Evolutionary conservation across 2,888 invertebrate species (phyloP).

Genomic region (Leptinotarsa rubiginosa): DNA sequence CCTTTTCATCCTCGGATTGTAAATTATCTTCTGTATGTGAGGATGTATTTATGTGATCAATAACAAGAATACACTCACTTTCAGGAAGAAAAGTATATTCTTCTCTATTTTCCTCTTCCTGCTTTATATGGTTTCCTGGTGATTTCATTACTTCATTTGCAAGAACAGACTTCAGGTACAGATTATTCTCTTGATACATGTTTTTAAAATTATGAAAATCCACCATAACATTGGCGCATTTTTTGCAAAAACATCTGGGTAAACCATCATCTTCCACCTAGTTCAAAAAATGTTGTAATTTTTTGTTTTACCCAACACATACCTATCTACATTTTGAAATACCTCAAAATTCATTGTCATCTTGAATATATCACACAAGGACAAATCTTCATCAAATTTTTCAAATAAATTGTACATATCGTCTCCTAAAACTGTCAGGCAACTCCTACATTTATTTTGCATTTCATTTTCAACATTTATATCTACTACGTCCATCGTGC

Average conservation of each 20-base stretch:
- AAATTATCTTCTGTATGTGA: neutral
- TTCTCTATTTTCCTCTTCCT: neutral
- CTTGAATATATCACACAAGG: slow-evolving; percentile 20
- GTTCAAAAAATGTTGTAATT: neutral
- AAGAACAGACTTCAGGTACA: slow-evolving; percentile 15
- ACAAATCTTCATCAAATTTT: slow-evolving; percentile 7
- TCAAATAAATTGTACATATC: slow-evolving; percentile 20
- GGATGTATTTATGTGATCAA: neutral
- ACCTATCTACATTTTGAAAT: neutral
- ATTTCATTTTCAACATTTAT: neutral
- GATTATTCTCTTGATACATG: slow-evolving; percentile 13
- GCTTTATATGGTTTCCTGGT: neutral
- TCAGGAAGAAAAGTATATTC: neutral
- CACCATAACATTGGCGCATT: slow-evolving; percentile 17
- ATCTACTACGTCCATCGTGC: no score
- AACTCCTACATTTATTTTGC: slow-evolving; percentile 22
- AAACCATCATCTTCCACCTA: slow-evolving; percentile 23
- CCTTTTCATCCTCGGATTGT: neutral
- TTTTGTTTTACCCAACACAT: neutral
- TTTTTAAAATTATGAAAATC: slow-evolving; percentile 25
- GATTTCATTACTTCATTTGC: neutral
- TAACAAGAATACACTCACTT: slow-evolving; percentile 3
- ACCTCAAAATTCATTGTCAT: slow-evolving; percentile 20
- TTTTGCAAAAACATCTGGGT: slow-evolving; percentile 14
- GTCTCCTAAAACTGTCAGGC: neutral